Percentiles rank a stretch among this genome's conserved stretches.
Evolutionary conservation across 2,888 invertebrate species (phyloP).

Genomic region (Axea sp.): DNA sequence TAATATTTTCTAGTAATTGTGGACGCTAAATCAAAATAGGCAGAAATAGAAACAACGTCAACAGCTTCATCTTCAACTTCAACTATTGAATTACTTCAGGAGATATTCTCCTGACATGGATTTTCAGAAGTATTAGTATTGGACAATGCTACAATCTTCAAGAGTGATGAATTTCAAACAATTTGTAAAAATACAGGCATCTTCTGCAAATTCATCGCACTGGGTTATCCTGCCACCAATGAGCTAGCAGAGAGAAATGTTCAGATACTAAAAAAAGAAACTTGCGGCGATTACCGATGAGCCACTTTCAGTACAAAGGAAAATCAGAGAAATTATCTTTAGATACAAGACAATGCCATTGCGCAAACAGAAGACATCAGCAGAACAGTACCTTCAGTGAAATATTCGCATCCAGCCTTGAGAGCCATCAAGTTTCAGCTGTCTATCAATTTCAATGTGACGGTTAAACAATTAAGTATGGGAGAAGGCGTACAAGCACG

Average conservation of each 20-base stretch:
- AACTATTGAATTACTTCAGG: constrained; percentile 41
- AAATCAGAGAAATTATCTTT: constrained; percentile 39
- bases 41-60: constrained; percentile 56
- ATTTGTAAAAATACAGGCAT: constrained; percentile 30
- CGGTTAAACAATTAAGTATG: constrained; percentile 23
- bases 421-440: constrained; percentile 9
- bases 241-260: constrained; percentile 46
- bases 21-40: constrained; percentile 64
- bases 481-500: constrained; percentile 40
- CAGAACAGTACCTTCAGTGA: constrained; percentile 23
- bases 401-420: constrained; percentile 14
- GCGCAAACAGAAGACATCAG: constrained; percentile 7
- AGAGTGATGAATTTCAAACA: constrained; percentile 39
- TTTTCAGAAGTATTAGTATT: constrained; percentile 56
- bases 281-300: constrained; percentile 15
- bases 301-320: constrained; percentile 6
- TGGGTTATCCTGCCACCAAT: constrained; percentile 52
- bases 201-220: constrained; percentile 33
- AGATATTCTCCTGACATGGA: constrained; percentile 56
- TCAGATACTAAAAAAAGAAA: constrained; percentile 21
- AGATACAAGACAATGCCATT: constrained; percentile 33
- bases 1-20: constrained; percentile 55
- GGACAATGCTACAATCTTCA: constrained; percentile 64
- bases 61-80: constrained; percentile 43
- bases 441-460: no score